Percentiles rank a stretch among this genome's conserved stretches.
These are phyloP conservation scores for Apotomis capreana DNA, from an alignment of 2,888 invertebrate genomes.

Conservation along the genomic window DNA sequence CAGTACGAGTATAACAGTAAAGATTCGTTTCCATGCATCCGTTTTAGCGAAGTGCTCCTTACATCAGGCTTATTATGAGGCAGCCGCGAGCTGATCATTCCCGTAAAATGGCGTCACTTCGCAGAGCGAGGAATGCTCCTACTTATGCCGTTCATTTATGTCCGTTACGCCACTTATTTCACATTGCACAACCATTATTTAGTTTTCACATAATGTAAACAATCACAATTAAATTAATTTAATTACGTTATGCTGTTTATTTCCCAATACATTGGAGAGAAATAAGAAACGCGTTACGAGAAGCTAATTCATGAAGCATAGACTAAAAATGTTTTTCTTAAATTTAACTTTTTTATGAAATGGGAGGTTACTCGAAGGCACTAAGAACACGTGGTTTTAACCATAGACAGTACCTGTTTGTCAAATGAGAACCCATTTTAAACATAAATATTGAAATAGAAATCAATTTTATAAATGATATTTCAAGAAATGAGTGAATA, in stretches of 20 bases:
- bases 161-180: conserved; percentile 59
- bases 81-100: conserved; percentile 84
- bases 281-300: conserved; percentile 74
- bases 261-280: conserved; percentile 78
- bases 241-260: conserved; percentile 71
- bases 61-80: conserved; percentile 79
- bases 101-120: conserved; percentile 84
- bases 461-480: neutral
- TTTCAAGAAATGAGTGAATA: neutral
- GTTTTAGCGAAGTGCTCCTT: conserved; percentile 76
- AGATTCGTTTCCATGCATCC: conserved; percentile 80
- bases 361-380: conserved; percentile 44
- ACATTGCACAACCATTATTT: conserved; percentile 68
- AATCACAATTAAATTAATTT: conserved; percentile 61
- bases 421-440: neutral
- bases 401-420: conserved; percentile 54
- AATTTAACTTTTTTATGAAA: conserved; percentile 56
- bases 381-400: conserved; percentile 63
- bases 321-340: conserved; percentile 61
- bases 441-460: neutral
- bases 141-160: conserved; percentile 69
- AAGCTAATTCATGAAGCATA: conserved; percentile 80
- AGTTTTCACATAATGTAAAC: conserved; percentile 56
- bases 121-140: conserved; percentile 78
- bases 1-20: conserved; percentile 80